Evolutionary conservation across 2,113 vertebrate genomes (phyloP).

Genomic region (Panurus biarmicus): DNA sequence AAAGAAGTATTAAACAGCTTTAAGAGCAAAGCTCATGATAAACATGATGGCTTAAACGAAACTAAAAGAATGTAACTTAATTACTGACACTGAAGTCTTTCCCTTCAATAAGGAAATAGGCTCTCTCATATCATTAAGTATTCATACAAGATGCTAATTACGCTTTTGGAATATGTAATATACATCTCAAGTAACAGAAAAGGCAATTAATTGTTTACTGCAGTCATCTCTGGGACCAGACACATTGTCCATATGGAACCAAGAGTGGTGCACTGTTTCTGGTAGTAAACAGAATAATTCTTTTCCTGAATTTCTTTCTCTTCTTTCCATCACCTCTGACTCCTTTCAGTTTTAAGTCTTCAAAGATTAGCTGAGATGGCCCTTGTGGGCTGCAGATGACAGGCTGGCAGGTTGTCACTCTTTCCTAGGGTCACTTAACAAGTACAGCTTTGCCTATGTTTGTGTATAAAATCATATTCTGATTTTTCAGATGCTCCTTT

Average conservation of each 20-base stretch:
- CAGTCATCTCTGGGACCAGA: not conserved
- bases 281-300: not conserved
- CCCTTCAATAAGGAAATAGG: not conserved
- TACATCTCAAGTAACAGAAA: not conserved
- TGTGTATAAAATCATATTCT: not conserved
- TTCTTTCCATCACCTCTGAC: not conserved
- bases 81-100: not conserved
- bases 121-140: not conserved
- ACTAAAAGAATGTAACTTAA: not conserved
- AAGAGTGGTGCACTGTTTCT: not conserved
- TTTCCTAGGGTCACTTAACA: not conserved
- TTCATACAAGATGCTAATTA: not conserved
- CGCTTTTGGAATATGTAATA: not conserved
- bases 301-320: not conserved
- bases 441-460: not conserved
- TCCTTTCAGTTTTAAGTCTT: not conserved
- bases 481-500: not conserved
- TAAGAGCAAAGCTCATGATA: slow-evolving; percentile 10
- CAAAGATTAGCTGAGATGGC: not conserved
- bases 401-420: not conserved
- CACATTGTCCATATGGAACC: not conserved
- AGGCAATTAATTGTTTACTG: not conserved
- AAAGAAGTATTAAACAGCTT: not conserved
- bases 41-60: not conserved
- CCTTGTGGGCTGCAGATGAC: not conserved